Percentiles rank a stretch among this genome's conserved stretches.
Conservation (phyloP, 2,113 vertebrate genomes). For the Cephalopterus ornatus region DNA sequence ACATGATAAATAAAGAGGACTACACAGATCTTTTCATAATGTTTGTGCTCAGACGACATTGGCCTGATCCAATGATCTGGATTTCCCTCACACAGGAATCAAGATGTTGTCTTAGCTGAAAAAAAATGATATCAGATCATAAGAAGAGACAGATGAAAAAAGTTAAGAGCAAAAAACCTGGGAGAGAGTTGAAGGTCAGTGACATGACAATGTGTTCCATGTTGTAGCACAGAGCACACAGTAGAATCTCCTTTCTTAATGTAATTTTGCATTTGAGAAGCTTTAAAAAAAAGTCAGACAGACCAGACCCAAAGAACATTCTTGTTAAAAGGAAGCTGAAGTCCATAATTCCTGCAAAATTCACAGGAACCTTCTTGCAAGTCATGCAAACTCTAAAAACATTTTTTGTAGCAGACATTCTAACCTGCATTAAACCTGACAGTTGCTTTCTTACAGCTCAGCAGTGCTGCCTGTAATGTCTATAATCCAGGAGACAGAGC, state of each 20-base stretch:
- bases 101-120: constrained; percentile 1
- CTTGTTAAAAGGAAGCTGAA: background rate
- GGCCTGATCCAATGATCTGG: background rate
- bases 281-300: background rate
- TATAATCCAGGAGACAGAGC: background rate
- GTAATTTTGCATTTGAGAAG: background rate
- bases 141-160: constrained; percentile 1
- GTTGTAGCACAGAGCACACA: background rate
- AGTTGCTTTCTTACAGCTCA: background rate
- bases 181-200: background rate
- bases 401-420: background rate
- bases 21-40: background rate
- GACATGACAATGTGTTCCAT: background rate
- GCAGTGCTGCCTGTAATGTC: background rate
- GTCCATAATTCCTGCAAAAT: background rate
- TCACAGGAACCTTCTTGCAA: background rate
- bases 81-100: background rate
- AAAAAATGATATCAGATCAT: background rate
- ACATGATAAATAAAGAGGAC: background rate
- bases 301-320: background rate
- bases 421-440: background rate
- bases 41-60: background rate
- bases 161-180: background rate
- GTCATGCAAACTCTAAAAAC: background rate
- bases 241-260: background rate